A percentile compares a stretch with the other conserved stretches of the same genome.
Conservation (phyloP, 2,888 invertebrate genomes). For the Epinotia bilunana region DNA sequence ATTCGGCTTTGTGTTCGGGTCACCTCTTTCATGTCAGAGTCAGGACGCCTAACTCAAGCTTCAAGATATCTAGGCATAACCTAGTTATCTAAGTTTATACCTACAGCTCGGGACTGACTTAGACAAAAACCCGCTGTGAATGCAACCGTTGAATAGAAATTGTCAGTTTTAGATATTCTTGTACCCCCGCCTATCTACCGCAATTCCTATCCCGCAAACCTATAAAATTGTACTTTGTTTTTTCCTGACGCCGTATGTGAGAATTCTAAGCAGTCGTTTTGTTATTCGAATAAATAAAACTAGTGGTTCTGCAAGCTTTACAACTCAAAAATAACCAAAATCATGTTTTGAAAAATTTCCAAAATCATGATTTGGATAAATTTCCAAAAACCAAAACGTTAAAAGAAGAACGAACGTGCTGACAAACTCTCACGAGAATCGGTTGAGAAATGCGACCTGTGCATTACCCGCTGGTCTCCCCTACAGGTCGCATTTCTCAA, state of each 20-base stretch:
- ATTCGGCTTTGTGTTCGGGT: constrained; percentile 16
- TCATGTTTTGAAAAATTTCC: no score
- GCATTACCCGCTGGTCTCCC: no score
- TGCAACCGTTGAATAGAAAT: constrained; percentile 1
- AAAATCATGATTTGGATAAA: no score
- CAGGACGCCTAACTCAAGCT: constrained; percentile 1
- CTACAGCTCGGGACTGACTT: background rate
- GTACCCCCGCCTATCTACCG: background rate
- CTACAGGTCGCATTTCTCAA: no score
- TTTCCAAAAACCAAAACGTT: no score
- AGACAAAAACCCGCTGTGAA: background rate
- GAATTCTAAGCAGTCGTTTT: background rate
- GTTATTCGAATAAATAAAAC: background rate
- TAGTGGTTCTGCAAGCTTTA: no score
- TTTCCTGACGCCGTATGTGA: background rate
- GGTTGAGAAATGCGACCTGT: no score
- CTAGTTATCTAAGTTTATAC: background rate
- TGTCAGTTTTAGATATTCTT: background rate
- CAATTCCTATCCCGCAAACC: background rate
- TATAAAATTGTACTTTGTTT: no score
- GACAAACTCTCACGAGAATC: no score
- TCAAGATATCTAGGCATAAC: background rate
- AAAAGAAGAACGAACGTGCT: no score
- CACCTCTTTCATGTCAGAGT: constrained; percentile 1
- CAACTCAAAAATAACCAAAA: no score